Base-by-base conservation (phyloP, 1,140 invertebrate genomes). In the Neuroterus valhalla region DNA sequence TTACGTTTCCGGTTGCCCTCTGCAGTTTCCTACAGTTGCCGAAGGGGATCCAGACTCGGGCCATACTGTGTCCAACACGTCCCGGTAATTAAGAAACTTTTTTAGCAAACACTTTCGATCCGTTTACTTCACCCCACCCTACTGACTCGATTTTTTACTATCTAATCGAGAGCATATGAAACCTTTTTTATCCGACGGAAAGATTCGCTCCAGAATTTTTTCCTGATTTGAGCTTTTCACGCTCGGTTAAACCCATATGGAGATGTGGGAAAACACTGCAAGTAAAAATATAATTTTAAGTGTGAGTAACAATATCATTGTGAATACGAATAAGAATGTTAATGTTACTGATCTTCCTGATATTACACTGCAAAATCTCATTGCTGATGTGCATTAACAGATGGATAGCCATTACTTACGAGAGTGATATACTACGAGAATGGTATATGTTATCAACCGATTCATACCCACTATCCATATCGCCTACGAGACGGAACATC, bases 31-130 rank as follows among this genome's bases (percentile, higher is more conserved):
- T 80, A 77, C 71, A 66, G 78, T 77, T 72, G 78, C 76, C 77
- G 71, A 83, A 82, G 83, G 82, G 81, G 80, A 74, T 75, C 67
- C 43, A 52, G 78, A 81, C 78, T 72, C 69, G 68, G 80, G 72
- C 78, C 86, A 87, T 86, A 87, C 83, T 84, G 86, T 87, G 81
- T 80, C 85, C 76, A 86, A 87, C 82, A 66, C 66, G 72, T 72
- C 50, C 43, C 52, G 69, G 68, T 71, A 68, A 77, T 78, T 76
- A 66, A 50, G 42, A 31, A 38, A 26, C 21, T 66, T 79, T 81
- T 81, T 81, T 80, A 73, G 48, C 11, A 48, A 19, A 44, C 55
- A 62, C 5, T 62, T 62, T 26, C 52, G 23, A 55, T 55, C 21
- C 21, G 21, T 26, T 23, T 23, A 14, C 21, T 55, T 55, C 14